Evolutionary conservation across 1,140 invertebrate genomes (phyloP).

Genomic region (Brachionus rotundiformis): DNA sequence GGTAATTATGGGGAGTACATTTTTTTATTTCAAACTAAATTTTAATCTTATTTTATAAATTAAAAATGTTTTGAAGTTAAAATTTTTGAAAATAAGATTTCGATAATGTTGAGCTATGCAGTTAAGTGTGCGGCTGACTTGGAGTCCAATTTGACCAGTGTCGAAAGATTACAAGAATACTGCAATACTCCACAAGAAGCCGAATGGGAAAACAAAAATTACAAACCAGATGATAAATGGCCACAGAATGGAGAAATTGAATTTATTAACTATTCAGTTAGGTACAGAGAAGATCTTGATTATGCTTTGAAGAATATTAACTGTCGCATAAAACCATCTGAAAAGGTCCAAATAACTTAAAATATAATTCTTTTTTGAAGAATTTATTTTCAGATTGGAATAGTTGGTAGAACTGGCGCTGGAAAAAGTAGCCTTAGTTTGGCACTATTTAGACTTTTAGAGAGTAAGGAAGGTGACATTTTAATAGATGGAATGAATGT

Average conservation of each 20-base stretch:
- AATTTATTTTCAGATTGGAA: constrained; percentile 67
- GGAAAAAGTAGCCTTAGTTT: constrained; percentile 80
- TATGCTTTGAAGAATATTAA: constrained; percentile 57
- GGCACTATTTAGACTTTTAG: constrained; percentile 67
- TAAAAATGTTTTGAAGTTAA: no score
- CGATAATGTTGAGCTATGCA: constrained; percentile 90
- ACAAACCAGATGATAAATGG: constrained; percentile 65
- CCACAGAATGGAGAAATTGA: constrained; percentile 67
- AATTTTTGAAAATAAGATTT: constrained; percentile 69
- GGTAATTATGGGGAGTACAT: no score
- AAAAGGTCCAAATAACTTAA: constrained; percentile 62
- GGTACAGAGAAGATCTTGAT: constrained; percentile 58
- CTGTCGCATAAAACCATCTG: constrained; percentile 56
- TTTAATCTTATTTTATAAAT: not conserved
- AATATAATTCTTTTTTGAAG: constrained; percentile 52
- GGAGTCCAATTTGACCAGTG: constrained; percentile 96
- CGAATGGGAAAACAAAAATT: constrained; percentile 55
- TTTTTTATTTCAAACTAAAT: not conserved
- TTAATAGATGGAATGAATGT: constrained; percentile 73
- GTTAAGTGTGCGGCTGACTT: constrained; percentile 93
- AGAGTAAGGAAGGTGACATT: constrained; percentile 66
- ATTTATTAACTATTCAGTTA: constrained; percentile 64
- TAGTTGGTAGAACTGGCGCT: constrained; percentile 80
- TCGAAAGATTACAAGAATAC: constrained; percentile 95
- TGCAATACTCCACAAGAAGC: constrained; percentile 73